These are phyloP conservation scores for Gambusia yucatana DNA, from an alignment of 2,797 vertebrate species.

Conservation along the genomic window DNA sequence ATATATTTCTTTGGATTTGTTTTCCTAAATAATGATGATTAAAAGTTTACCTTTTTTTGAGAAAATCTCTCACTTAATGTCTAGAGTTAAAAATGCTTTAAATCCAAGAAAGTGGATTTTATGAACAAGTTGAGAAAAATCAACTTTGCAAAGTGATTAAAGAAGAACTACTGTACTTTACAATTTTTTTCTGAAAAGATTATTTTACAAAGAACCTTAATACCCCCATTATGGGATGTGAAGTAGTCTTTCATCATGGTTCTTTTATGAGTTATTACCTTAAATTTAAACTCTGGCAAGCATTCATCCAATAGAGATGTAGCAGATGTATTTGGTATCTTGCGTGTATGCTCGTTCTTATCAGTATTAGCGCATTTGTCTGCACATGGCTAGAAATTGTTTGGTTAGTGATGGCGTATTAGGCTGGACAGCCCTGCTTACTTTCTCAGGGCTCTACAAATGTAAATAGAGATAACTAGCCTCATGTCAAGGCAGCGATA, in stretches of 20 bases:
- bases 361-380: constrained; percentile 10
- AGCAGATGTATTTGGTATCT: constrained; percentile 2
- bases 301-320: constrained; percentile 21
- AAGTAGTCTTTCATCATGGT: not conserved
- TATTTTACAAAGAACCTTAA: not conserved
- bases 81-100: not conserved
- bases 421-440: constrained; percentile 33
- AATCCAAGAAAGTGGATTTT: not conserved
- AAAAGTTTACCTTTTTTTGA: not conserved
- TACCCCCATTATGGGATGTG: not conserved
- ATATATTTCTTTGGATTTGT: not conserved
- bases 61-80: not conserved
- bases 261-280: constrained; percentile 1
- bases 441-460: constrained; percentile 49
- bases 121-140: not conserved
- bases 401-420: constrained; percentile 23
- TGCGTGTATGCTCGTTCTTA: constrained; percentile 20
- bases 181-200: not conserved
- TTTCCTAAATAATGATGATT: not conserved
- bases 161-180: not conserved
- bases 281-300: constrained; percentile 9
- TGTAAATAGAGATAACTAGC: constrained; percentile 61
- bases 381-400: constrained; percentile 32
- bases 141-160: not conserved
- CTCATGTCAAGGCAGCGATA: constrained; percentile 52